Base-by-base conservation (phyloP, 2,888 invertebrate species). In the Cerceris rybyensis region DNA sequence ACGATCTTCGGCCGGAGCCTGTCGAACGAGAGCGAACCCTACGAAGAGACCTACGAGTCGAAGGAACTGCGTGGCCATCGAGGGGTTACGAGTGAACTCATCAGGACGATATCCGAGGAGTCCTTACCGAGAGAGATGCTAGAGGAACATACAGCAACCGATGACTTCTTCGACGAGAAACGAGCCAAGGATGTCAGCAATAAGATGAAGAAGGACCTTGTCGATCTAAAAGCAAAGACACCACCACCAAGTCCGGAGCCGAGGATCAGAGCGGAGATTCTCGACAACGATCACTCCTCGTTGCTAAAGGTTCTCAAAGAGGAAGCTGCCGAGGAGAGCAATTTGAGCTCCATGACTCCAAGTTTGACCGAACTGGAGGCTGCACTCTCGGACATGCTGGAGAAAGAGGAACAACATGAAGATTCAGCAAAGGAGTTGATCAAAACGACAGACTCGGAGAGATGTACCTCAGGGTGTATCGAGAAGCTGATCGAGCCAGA, bases 321-420 rank as follows among this genome's bases (percentile, higher is more conserved):
- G 13, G 90, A 88, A 14, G 79, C 80, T 2, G 76, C 82, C 1
- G 87, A 86, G 9, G 86, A 55, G 14, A 90, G 91, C 58, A 90
- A 91, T 76, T 78, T 90, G 52, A 91, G 91, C 68, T 92, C 92
- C 67, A 92, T 91, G 91, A 92, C 92, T 39, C 91, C 92, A 17
- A 92, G 91, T 54, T 83, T 92, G 58, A 90, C 88, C 16, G 92
- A 92, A 75, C 76, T 92, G 46, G 91, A 92, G 75, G 90, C 88
- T 1, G 92, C 92, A 7, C 81, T 92, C n/a, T 91, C 91, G 9
- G 92, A 92, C 73, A 90, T 92, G 89, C 78, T 92, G 17, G 92
- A 92, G 72, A 88, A 85, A 43, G 90, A 90, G 55, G 90, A 89
- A 17, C 85, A 85, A 5, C 58, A 72, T 0, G 78, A 83, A 7